Evolutionary conservation across 2,888 invertebrate species (phyloP).

Genomic region (Harpalus rufipes): DNA sequence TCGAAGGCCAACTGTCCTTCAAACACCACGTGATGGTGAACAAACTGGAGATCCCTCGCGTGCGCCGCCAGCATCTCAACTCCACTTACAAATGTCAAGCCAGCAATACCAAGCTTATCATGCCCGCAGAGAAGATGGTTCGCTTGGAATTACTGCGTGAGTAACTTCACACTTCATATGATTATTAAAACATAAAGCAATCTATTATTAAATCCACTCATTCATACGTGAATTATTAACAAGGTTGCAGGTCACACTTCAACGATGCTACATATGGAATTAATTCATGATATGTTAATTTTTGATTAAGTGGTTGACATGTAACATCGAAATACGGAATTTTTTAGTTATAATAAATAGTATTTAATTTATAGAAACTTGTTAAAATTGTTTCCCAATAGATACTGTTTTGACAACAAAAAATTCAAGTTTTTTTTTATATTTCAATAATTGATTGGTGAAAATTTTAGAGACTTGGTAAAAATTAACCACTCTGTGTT

Average conservation of each 20-base stretch:
- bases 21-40: constrained; percentile 89
- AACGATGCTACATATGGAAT: neutral
- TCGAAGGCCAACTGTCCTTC: constrained; percentile 85
- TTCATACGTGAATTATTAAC: constrained; percentile 13
- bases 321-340: too few species aligned
- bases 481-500: too few species aligned
- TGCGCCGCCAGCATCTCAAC: constrained; percentile 88
- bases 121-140: constrained; percentile 90
- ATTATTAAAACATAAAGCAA: neutral
- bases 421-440: too few species aligned
- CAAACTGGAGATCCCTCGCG: constrained; percentile 85
- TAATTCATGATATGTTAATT: neutral
- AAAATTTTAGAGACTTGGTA: too few species aligned
- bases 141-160: constrained; percentile 91
- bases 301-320: neutral
- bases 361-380: too few species aligned
- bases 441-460: too few species aligned
- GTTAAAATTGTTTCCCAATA: too few species aligned
- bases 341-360: too few species aligned
- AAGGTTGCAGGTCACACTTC: neutral
- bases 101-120: constrained; percentile 91
- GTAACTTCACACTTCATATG: constrained; percentile 75
- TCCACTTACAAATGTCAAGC: constrained; percentile 93
- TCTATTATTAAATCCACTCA: constrained; percentile 26
- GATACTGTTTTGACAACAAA: too few species aligned